phyloP scores from a whole-genome alignment of 2,797 vertebrate genomes.

The Tympanoctomys barrerae region DNA sequence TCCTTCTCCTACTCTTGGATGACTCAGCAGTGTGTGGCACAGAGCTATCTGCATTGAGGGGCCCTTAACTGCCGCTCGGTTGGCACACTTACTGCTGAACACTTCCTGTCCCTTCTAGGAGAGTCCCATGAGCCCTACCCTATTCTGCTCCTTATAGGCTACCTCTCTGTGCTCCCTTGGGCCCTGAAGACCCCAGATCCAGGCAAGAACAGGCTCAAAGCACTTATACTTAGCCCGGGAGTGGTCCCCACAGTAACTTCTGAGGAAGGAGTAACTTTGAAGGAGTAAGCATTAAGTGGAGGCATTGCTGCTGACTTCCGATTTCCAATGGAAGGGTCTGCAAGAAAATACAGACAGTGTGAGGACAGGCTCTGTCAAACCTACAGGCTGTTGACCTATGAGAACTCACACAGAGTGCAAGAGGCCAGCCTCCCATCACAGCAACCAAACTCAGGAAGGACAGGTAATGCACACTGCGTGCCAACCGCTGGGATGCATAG shows the following conservation, averaged over 20 bases:
- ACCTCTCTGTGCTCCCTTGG: background rate
- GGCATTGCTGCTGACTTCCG: background rate
- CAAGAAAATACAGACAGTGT: background rate
- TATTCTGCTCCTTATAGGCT: too few species aligned
- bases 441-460: background rate
- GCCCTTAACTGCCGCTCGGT: background rate
- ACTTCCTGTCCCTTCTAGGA: background rate
- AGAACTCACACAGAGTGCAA: background rate
- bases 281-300: background rate
- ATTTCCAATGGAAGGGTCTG: conserved; percentile 53
- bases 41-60: background rate
- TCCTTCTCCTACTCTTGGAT: background rate
- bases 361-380: background rate
- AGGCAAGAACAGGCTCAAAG: background rate
- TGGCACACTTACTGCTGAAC: background rate
- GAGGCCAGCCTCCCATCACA: background rate
- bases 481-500: background rate
- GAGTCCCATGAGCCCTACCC: background rate
- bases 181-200: background rate
- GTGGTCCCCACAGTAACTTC: background rate
- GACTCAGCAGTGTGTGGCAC: background rate
- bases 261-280: background rate
- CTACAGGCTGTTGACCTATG: fast-evolving
- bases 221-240: conserved; percentile 9
- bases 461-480: fast-evolving